A percentile compares a stretch with the other conserved stretches of the same genome.
Evolutionary conservation across 2,113 vertebrate genomes (phyloP).

Genomic region (Grammomys surdaster): DNA sequence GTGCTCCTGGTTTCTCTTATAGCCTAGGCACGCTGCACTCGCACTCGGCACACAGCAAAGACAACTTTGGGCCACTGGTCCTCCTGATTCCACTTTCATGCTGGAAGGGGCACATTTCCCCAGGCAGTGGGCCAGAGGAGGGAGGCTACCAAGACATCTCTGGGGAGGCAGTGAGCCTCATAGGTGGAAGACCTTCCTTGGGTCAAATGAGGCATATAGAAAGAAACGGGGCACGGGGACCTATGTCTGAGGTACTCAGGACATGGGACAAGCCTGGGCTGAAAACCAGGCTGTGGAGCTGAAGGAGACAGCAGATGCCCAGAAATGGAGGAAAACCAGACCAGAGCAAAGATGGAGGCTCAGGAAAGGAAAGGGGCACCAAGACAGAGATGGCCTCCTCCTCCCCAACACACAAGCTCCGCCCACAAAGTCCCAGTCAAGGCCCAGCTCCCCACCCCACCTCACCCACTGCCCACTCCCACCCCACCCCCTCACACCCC

Average conservation of each 20-base stretch:
- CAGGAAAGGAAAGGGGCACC: fast-evolving
- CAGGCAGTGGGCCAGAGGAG: neutral
- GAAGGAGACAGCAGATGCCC: neutral
- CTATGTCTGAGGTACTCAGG: neutral
- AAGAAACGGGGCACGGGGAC: neutral
- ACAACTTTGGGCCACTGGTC: neutral
- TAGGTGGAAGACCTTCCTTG: neutral
- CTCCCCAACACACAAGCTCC: neutral
- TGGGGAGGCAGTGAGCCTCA: neutral
- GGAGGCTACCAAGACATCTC: neutral
- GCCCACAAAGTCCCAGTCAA: neutral
- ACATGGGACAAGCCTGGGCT: neutral
- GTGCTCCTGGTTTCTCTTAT: neutral
- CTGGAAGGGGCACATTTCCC: too few species aligned
- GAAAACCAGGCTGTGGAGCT: neutral
- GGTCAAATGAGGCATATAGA: neutral
- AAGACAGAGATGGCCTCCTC: neutral
- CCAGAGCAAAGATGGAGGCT: neutral
- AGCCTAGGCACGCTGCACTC: neutral
- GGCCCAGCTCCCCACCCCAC: neutral
- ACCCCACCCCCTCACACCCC: neutral
- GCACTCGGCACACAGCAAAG: neutral
- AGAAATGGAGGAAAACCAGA: too few species aligned
- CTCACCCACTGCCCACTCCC: neutral
- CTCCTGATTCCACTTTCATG: neutral